Evolutionary conservation across 2,113 vertebrate genomes (phyloP), one percentile per base, ranked within the genome.

Genomic region (Reinhardtius hippoglossoides): DNA sequence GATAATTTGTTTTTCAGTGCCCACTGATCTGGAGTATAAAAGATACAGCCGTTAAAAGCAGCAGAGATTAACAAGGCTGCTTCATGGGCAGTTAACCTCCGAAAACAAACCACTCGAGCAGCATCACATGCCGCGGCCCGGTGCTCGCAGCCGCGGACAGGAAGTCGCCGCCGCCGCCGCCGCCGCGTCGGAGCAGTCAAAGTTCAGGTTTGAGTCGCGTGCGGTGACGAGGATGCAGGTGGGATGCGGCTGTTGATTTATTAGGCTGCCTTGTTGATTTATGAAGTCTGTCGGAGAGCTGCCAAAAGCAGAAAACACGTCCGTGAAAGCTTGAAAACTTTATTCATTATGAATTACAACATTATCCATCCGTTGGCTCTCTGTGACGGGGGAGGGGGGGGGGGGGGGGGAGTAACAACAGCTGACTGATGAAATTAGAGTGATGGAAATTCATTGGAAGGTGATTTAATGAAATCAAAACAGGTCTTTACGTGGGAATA

Each of bases 31-130:
- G 65, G 57, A 85, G 71, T 35, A 6, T 24, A 82, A 79, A 68
- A 86, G 67, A 81, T 78, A 84, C 61, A 58, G 48, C 66, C 78
- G 70, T 73, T 71, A 88, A 84, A 84, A 74, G 81, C 80, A 78
- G 83, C 82, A 80, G 75, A 87, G 81, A 89, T 89, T 82, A 91
- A 82, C 84, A 85, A 70, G 67, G 74, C 27, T 57, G 74, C 84
- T 91, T 89, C 80, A 87, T 69, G 88, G 63, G 50, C 77, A 71
- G 84, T 88, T 89, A 88, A 83, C 66, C 69, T 68, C 14, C 26
- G 40, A 68, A 61, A 78, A 27, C 21, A 64, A 80, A 24, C 44
- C 71, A 55, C 24, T 71, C 60, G 35, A 67, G 63, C 48, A 46
- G 44, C 24, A n/a, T 61, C 58, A 31, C 83, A 56, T 2, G 54